These are phyloP conservation scores for Nycticebus coucang DNA, from an alignment of 2,113 vertebrate species.

Conservation along the genomic window DNA sequence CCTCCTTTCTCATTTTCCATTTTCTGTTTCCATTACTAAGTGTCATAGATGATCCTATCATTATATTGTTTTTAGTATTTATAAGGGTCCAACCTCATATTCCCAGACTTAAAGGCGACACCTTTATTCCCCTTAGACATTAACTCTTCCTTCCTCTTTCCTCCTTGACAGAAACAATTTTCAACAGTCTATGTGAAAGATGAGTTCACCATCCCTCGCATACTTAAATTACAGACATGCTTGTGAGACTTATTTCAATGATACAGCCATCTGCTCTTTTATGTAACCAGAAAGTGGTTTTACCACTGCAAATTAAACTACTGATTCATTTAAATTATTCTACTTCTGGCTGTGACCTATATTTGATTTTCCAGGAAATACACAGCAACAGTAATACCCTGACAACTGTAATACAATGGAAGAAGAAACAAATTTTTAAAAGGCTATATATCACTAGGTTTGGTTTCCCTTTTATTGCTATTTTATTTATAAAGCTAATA, in stretches of 20 bases:
- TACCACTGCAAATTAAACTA: conserved; percentile 43
- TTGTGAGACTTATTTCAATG: conserved; percentile 61
- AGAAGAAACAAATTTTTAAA: not conserved
- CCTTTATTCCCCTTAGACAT: conserved; percentile 55
- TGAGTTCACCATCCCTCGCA: conserved; percentile 28
- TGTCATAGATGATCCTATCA: conserved; percentile 56
- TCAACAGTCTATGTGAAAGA: conserved; percentile 50
- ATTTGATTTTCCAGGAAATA: conserved; percentile 51
- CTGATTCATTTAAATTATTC: conserved; percentile 36
- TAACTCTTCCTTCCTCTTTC: conserved; percentile 58
- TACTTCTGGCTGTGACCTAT: conserved; percentile 22
- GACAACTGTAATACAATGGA: not conserved
- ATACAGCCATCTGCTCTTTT: conserved; percentile 53
- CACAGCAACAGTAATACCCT: not conserved
- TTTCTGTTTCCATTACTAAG: conserved; percentile 45
- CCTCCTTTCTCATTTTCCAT: conserved; percentile 2
- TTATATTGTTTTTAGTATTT: conserved; percentile 58
- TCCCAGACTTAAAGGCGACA: conserved; percentile 43
- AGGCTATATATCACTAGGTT: not conserved
- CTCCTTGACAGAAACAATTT: conserved; percentile 59
- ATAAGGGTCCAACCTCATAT: not conserved
- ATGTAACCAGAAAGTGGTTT: not conserved
- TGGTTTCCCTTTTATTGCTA: conserved; percentile 7
- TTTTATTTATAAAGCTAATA: conserved; percentile 38
- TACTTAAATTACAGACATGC: conserved; percentile 27